phyloP scores from a whole-genome alignment of 2,113 vertebrate genomes.

The Syngnathus floridae region DNA sequence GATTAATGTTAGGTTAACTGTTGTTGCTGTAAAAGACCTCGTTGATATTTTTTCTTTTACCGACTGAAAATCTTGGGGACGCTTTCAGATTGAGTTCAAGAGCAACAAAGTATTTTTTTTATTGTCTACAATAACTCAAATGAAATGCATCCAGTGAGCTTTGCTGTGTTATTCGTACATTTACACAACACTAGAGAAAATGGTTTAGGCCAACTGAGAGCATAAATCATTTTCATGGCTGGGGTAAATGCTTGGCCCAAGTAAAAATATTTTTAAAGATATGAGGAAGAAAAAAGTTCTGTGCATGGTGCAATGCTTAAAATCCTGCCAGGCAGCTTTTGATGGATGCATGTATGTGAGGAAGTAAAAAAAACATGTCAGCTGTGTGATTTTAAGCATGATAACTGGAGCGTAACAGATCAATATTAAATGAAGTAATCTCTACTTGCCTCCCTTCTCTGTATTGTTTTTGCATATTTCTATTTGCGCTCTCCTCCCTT shows the following conservation, averaged over 20 bases:
- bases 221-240: too few species aligned
- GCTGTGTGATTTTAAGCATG: slow-evolving; percentile 20
- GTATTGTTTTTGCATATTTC: slow-evolving; percentile 15
- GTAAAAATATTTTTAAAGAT: too few species aligned
- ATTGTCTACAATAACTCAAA: neutral
- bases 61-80: neutral
- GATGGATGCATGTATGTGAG: slow-evolving; percentile 28
- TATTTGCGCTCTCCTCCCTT: slow-evolving; percentile 8
- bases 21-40: neutral
- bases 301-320: slow-evolving; percentile 17
- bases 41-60: neutral
- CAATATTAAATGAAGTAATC: slow-evolving; percentile 51
- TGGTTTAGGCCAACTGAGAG: neutral
- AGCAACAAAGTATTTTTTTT: neutral
- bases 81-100: too few species aligned
- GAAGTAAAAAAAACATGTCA: slow-evolving; percentile 6
- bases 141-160: neutral
- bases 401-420: slow-evolving; percentile 46
- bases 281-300: too few species aligned
- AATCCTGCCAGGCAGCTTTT: slow-evolving; percentile 40
- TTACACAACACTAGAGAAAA: neutral
- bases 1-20: neutral
- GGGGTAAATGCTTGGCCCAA: too few species aligned
- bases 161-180: neutral
- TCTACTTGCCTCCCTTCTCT: too few species aligned